phyloP scores from a whole-genome alignment of 2,113 vertebrate genomes.

The Okapia johnstoni region DNA sequence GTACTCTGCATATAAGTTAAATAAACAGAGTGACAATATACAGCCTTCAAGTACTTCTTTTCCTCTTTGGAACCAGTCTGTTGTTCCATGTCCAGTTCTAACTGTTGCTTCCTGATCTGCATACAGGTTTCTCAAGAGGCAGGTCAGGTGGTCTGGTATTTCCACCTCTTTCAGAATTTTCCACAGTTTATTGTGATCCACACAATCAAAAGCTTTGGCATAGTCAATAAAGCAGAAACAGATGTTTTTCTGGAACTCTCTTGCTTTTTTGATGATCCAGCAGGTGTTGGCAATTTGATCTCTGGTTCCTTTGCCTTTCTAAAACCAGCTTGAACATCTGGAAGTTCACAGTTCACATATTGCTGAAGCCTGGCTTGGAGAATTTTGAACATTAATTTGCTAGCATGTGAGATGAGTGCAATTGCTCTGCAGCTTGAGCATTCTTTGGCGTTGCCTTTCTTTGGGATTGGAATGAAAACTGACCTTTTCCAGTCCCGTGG shows the following conservation, averaged over 20 bases:
- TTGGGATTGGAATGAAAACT: background rate
- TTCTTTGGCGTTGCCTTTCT: background rate
- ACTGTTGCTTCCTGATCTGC: background rate
- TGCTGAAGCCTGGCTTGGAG: background rate
- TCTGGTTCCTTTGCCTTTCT: background rate
- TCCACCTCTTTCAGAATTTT: background rate
- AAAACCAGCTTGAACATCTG: background rate
- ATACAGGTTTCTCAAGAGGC: background rate
- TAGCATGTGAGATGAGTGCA: background rate
- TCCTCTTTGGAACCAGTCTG: background rate
- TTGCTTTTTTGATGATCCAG: background rate
- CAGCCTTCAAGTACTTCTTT: background rate
- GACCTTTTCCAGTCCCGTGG: background rate
- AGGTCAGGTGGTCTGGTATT: background rate
- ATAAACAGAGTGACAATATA: background rate
- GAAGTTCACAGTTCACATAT: fast-evolving
- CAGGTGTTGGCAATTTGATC: background rate
- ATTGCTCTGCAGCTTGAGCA: fast-evolving
- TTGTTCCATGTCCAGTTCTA: background rate
- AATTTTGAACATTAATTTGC: background rate
- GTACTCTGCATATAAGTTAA: background rate
- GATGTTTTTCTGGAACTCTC: background rate
- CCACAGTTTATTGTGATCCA: background rate
- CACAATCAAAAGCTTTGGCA: background rate
- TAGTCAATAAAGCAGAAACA: background rate